Evolutionary conservation across 2,797 vertebrate species (phyloP).

Genomic region (Enteromius mattozi): DNA sequence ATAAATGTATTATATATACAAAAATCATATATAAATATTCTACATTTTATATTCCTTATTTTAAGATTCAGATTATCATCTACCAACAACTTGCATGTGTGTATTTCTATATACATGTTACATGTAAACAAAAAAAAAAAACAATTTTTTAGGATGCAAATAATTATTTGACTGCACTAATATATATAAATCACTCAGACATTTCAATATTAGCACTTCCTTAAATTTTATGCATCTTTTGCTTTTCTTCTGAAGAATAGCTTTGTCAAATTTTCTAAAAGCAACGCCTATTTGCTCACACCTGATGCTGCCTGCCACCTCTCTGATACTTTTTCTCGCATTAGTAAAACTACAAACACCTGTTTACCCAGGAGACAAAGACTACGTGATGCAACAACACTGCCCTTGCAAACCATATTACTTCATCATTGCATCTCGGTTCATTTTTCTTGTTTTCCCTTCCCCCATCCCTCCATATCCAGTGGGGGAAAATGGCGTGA

Average conservation of each 20-base stretch:
- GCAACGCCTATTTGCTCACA: neutral
- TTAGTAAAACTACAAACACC: conserved; percentile 44
- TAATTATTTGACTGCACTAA: no score
- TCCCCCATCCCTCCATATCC: conserved; percentile 30
- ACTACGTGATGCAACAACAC: conserved; percentile 53
- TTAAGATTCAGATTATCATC: neutral
- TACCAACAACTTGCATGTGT: no score
- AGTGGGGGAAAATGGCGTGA: conserved; percentile 27
- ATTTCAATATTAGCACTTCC: neutral
- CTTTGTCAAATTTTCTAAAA: neutral
- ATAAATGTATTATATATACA: neutral
- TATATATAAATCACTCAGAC: neutral
- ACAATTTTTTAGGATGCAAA: no score
- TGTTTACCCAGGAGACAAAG: conserved; percentile 20
- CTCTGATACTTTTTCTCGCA: conserved; percentile 20
- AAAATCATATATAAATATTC: no score
- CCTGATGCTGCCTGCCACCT: neutral
- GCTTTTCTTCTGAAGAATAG: neutral
- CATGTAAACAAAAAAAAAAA: no score
- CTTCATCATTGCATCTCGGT: conserved; percentile 37
- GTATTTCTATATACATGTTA: no score
- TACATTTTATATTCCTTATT: neutral
- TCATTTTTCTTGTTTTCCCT: conserved; percentile 32
- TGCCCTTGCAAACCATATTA: conserved; percentile 51
- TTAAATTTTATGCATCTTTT: neutral